Conservation (phyloP, 2,113 vertebrate species). For the Acrocephalus kingi region DNA sequence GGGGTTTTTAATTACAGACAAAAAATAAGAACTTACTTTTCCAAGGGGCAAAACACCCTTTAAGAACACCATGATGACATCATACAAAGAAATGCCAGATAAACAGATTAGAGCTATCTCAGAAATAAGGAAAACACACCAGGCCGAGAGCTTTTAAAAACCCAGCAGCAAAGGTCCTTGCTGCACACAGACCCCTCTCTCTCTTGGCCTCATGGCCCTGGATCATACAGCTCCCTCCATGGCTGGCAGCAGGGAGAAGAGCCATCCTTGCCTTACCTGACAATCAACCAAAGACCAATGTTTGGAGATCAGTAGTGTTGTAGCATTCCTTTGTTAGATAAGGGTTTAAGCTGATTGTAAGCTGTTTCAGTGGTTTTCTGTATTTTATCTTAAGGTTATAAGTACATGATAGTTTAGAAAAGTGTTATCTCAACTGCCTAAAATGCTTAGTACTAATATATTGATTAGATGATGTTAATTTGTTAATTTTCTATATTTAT, state of each 20-base stretch:
- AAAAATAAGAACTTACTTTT: background rate
- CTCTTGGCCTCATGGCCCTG: background rate
- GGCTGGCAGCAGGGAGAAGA: background rate
- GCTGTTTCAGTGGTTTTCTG: too few relatives aligned
- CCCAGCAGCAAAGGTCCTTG: background rate
- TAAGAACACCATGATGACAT: background rate
- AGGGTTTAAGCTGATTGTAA: too few relatives aligned
- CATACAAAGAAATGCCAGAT: background rate
- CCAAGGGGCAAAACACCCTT: background rate
- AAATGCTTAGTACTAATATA: too few relatives aligned
- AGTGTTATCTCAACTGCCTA: too few relatives aligned
- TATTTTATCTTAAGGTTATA: too few relatives aligned
- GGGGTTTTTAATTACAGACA: background rate
- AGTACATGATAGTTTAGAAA: too few relatives aligned
- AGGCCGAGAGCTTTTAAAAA: background rate
- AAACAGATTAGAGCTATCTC: background rate
- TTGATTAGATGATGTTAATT: too few relatives aligned
- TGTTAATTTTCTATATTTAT: too few relatives aligned
- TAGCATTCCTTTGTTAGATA: too few relatives aligned
- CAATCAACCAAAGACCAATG: too few relatives aligned
- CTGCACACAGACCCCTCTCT: background rate
- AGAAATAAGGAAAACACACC: background rate
- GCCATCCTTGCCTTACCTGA: too few relatives aligned
- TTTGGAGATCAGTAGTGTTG: too few relatives aligned
- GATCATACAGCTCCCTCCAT: rapidly evolving